Conservation (phyloP, 1,140 invertebrate genomes). For the Trinorchestia longiramus region DNA sequence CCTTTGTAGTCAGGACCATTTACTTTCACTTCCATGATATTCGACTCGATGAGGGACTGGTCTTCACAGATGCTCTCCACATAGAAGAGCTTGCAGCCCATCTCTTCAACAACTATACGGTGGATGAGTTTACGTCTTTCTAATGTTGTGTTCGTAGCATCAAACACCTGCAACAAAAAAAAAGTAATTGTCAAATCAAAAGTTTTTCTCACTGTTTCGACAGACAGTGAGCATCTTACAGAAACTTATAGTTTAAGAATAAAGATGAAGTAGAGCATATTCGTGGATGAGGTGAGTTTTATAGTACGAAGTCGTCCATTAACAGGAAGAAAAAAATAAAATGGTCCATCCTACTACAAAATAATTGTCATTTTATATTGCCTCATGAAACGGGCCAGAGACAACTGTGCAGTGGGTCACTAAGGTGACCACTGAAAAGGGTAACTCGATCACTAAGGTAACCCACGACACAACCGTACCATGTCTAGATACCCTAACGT, state of each 20-base stretch:
- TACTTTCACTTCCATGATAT: slow-evolving; percentile 90
- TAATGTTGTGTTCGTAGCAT: slow-evolving; percentile 91
- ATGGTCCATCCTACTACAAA: too few relatives aligned
- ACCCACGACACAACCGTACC: too few relatives aligned
- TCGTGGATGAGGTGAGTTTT: too few relatives aligned
- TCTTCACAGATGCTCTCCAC: slow-evolving; percentile 93
- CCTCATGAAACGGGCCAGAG: too few relatives aligned
- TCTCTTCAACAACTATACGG: slow-evolving; percentile 79
- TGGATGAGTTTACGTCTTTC: slow-evolving; percentile 83
- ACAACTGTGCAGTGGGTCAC: too few relatives aligned
- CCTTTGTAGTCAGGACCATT: slow-evolving; percentile 88
- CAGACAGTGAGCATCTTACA: not conserved
- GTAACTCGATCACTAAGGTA: too few relatives aligned
- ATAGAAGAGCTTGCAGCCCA: slow-evolving; percentile 90
- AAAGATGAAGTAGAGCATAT: too few relatives aligned
- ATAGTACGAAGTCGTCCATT: too few relatives aligned
- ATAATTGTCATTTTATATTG: too few relatives aligned
- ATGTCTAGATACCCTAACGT: too few relatives aligned
- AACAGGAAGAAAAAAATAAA: not conserved
- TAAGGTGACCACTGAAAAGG: too few relatives aligned
- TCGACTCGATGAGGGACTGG: slow-evolving; percentile 82
- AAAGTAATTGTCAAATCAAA: not conserved
- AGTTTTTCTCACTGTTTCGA: not conserved
- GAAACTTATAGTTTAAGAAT: too few relatives aligned
- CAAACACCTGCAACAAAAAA: slow-evolving; percentile 79